Conservation (phyloP, 2,888 invertebrate genomes). For the Tipula confusa region DNA sequence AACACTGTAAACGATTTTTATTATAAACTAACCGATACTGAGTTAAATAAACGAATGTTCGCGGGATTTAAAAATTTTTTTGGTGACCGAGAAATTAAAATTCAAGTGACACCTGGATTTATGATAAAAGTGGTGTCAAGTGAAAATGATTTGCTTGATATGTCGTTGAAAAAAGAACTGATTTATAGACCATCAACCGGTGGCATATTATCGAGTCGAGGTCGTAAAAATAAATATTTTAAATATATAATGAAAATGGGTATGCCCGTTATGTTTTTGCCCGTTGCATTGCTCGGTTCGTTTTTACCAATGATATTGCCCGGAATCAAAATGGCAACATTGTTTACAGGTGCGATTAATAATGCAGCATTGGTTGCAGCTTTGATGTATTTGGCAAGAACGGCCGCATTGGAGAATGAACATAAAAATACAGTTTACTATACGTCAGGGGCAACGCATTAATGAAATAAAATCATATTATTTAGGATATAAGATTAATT, state of each 20-base stretch:
- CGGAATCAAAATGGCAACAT: constrained; percentile 61
- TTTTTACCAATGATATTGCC: constrained; percentile 65
- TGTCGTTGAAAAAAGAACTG: constrained; percentile 51
- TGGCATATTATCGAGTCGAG: neutral
- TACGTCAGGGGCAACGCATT: neutral
- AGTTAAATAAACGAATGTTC: constrained; percentile 53
- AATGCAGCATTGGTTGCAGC: constrained; percentile 64
- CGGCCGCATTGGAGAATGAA: constrained; percentile 38
- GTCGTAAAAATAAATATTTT: constrained; percentile 40
- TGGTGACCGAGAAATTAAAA: constrained; percentile 51
- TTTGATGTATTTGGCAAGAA: constrained; percentile 47
- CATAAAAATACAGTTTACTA: constrained; percentile 28
- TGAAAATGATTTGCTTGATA: constrained; percentile 51
- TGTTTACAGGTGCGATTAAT: constrained; percentile 59
- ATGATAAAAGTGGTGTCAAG: constrained; percentile 53
- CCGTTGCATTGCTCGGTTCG: constrained; percentile 62
- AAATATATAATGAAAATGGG: constrained; percentile 46
- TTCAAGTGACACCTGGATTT: constrained; percentile 54
- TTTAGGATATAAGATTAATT: neutral
- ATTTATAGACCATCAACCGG: neutral
- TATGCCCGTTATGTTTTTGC: constrained; percentile 57
- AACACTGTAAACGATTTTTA: constrained; percentile 50
- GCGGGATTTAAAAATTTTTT: constrained; percentile 53
- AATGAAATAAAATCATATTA: neutral
- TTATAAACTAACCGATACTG: constrained; percentile 51